Conservation (phyloP, 2,113 vertebrate species). For the Perca schrenkii region DNA sequence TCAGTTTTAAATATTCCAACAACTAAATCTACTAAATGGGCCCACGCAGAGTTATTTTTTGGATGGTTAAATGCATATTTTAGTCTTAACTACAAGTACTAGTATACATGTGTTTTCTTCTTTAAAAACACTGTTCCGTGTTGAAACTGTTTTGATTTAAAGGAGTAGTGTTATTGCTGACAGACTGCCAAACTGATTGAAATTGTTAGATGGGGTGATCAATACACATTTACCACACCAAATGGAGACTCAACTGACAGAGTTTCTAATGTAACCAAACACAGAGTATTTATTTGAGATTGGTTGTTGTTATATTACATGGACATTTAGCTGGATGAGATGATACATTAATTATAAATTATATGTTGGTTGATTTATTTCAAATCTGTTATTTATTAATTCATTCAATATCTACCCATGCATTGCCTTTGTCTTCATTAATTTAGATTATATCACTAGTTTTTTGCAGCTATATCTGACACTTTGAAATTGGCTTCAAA, state of each 20-base stretch:
- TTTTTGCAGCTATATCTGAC: constrained; percentile 49
- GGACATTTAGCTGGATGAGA: constrained; percentile 34
- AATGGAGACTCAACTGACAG: constrained; percentile 53
- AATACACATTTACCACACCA: constrained; percentile 64
- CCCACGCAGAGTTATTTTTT: constrained; percentile 26
- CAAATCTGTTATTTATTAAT: constrained; percentile 60
- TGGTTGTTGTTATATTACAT: constrained; percentile 27
- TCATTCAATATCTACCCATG: constrained; percentile 56
- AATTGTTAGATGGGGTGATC: constrained; percentile 32
- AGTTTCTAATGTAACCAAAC: constrained; percentile 53
- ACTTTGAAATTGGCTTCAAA: constrained; percentile 59
- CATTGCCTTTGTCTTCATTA: constrained; percentile 36
- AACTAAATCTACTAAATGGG: constrained; percentile 36
- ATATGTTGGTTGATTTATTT: constrained; percentile 56
- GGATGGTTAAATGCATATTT: constrained; percentile 35
- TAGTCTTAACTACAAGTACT: constrained; percentile 6
- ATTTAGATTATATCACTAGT: constrained; percentile 45
- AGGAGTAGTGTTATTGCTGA: constrained; percentile 39
- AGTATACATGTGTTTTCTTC: constrained; percentile 24
- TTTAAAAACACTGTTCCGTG: constrained; percentile 42
- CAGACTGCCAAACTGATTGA: constrained; percentile 27
- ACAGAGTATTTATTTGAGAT: constrained; percentile 59
- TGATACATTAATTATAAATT: constrained; percentile 39
- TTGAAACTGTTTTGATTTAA: constrained; percentile 54
- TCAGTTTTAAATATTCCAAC: constrained; percentile 26